Percentiles rank a stretch among this genome's conserved stretches.
phyloP scores from a whole-genome alignment of 2,113 vertebrate species.

The Laticauda colubrina region DNA sequence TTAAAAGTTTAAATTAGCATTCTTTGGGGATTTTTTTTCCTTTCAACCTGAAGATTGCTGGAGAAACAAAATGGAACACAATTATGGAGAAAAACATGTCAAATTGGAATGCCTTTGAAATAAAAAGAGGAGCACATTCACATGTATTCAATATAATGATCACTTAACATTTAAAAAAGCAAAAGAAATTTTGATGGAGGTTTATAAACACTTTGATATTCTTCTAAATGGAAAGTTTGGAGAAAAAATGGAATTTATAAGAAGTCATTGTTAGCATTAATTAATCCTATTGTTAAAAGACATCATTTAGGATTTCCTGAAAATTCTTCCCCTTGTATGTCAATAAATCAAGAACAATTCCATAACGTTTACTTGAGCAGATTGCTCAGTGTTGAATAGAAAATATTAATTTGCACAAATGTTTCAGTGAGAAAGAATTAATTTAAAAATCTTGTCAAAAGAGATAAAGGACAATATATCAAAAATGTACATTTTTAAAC shows the following conservation, averaged over 20 bases:
- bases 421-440: neutral
- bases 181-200: neutral
- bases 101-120: neutral
- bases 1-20: neutral
- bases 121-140: neutral
- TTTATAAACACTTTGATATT: neutral
- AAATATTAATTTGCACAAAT: neutral
- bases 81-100: neutral
- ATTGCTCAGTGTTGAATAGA: neutral
- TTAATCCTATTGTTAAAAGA: neutral
- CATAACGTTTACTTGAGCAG: neutral
- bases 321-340: neutral
- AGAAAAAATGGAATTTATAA: neutral
- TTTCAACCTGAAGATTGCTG: neutral
- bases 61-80: neutral
- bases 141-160: neutral
- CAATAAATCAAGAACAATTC: neutral
- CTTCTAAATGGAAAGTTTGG: neutral
- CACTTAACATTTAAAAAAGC: neutral
- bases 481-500: neutral
- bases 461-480: neutral
- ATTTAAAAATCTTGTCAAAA: neutral
- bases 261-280: neutral
- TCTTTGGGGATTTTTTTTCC: neutral
- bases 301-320: neutral